phyloP scores from a whole-genome alignment of 2,888 invertebrate species.

The Imbricaverruca yamaguchii region DNA sequence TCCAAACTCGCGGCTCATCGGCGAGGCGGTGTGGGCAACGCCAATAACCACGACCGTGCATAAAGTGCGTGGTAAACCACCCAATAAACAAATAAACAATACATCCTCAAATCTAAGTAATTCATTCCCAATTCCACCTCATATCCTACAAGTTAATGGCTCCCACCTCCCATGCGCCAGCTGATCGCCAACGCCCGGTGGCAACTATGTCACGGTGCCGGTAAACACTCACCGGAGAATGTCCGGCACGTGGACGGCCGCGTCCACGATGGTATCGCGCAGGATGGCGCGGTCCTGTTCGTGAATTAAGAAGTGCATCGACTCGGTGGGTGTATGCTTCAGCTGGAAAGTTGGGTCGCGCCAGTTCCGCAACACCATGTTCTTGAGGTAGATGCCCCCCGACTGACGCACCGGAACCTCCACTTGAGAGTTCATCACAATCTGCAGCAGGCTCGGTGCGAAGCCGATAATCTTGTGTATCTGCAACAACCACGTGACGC shows the following conservation, averaged over 20 bases:
- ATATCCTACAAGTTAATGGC: no score
- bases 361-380: slow-evolving; percentile 83
- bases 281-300: slow-evolving; percentile 94
- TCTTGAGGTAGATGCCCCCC: slow-evolving; percentile 92
- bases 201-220: no score
- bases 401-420: slow-evolving; percentile 91
- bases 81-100: no score
- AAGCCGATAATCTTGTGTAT: slow-evolving; percentile 94
- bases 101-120: no score
- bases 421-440: slow-evolving; percentile 82
- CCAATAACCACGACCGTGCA: no score
- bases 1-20: no score
- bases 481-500: slow-evolving; percentile 44
- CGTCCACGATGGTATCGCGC: slow-evolving; percentile 88
- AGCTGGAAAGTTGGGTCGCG: slow-evolving; percentile 52
- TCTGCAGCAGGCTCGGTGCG: slow-evolving; percentile 83
- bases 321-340: slow-evolving; percentile 55
- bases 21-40: no score
- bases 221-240: slow-evolving; percentile 53
- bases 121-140: no score
- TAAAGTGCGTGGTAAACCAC: no score
- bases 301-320: slow-evolving; percentile 76
- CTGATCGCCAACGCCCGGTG: no score
- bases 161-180: no score
- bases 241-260: slow-evolving; percentile 86